These are phyloP conservation scores for Hippocampus kuda DNA, from an alignment of 2,797 vertebrate genomes.

Conservation along the genomic window DNA sequence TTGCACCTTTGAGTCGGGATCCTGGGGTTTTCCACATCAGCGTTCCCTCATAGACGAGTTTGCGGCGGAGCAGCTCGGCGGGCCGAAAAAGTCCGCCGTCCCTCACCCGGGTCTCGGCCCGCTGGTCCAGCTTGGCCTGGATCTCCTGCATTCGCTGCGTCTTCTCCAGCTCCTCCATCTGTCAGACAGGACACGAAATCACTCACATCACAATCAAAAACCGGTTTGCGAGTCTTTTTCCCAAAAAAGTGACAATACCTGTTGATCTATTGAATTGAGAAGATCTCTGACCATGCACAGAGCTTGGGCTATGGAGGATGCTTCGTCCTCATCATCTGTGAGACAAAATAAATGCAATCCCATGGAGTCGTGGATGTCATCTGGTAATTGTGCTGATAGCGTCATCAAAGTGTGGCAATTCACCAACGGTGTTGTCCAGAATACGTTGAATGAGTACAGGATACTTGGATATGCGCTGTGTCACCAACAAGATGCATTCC, in stretches of 20 bases:
- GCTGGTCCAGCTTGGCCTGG: slow-evolving; percentile 71
- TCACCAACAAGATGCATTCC: slow-evolving; percentile 88
- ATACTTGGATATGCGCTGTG: slow-evolving; percentile 90
- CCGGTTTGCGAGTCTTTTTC: neutral
- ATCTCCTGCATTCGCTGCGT: slow-evolving; percentile 79
- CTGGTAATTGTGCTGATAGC: neutral
- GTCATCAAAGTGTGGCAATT: slow-evolving; percentile 9
- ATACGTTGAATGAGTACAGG: slow-evolving; percentile 84
- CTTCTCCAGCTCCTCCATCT: slow-evolving; percentile 78
- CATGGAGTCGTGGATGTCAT: neutral
- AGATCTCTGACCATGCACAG: slow-evolving; percentile 73
- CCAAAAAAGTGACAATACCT: slow-evolving; percentile 40
- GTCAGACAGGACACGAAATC: neutral
- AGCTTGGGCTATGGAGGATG: slow-evolving; percentile 57
- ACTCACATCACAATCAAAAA: neutral
- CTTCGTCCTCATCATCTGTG: slow-evolving; percentile 76
- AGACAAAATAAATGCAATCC: neutral
- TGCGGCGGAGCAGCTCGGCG: slow-evolving; percentile 75
- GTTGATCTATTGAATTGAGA: slow-evolving; percentile 75
- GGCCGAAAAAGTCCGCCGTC: slow-evolving; percentile 67
- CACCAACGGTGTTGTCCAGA: slow-evolving; percentile 80
- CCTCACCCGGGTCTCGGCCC: slow-evolving; percentile 64
- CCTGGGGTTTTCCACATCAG: slow-evolving; percentile 79
- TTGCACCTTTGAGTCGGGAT: slow-evolving; percentile 77
- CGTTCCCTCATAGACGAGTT: slow-evolving; percentile 76